Base-by-base conservation (phyloP, 2,888 invertebrate genomes). In the Griposia aprilina region DNA sequence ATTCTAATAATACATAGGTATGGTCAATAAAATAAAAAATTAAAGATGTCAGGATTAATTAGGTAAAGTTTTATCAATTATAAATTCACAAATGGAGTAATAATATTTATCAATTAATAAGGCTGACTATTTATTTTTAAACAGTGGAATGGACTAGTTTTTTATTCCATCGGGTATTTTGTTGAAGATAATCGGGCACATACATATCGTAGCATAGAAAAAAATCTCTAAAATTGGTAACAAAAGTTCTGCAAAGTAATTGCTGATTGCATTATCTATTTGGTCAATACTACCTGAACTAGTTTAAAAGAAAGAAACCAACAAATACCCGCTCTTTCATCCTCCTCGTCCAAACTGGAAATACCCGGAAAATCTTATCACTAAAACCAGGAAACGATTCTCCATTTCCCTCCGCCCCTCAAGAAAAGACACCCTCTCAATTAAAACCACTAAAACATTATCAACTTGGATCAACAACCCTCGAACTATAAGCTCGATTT, bases 401-500 rank as follows among this genome's bases (percentile, higher is more conserved):
- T 75, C 63, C 26, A 73, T 75, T 66, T 65, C 68, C 62, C 52
- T 69, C 57, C 52, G 52, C 66, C 72, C 78, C 74, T 79, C 52
- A 73, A 82, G 83, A 83, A 87, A 84, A 85, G 80, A 77, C 85
- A 84, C 81, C 82, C 85, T 78, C 83, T 88, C 83, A 84, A 85
- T 87, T 80, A 84, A 65, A 83, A 81, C 80, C 81, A 82, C 82
- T 83, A 86, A 85, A 82, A 87, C 82, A 87, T 88, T 87, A 88
- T 88, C 87, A 83, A 83, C 83, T 87, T 80, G 66, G 36, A 83
- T 74, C 80, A 82, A 84, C 74, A 78, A 45, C 83, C 78, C 88
- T 87, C 65, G 41, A 80, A 79, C 77, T 78, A 81, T 81, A 85
- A 87, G 85, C 81, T 84, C 83, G 86, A 88, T 88, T 85, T 83